Evolutionary conservation across 1,140 invertebrate genomes (phyloP), one percentile per base, ranked within the genome.

Genomic region (Antheraea pernyi): DNA sequence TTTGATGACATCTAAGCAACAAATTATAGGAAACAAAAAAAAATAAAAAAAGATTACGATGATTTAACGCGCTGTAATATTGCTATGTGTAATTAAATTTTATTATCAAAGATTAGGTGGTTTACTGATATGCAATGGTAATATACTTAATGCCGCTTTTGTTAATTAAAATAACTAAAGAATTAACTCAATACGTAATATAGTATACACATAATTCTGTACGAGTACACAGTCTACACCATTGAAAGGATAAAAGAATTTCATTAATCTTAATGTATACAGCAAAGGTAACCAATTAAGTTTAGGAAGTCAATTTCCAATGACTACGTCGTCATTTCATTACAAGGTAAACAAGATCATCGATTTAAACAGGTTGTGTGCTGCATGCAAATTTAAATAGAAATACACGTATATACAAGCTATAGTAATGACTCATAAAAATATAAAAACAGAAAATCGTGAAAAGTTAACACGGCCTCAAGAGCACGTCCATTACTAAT

Each of bases 301-400:
- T 53, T 53, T 53, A 53, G 46, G 46, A 53, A 53, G 46, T 53
- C 16, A 53, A 53, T 6, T 16, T 53, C 46, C 46, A 53, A 53
- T 53, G 46, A 53, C 10, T 53, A 53, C 46, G n/a, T 63, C 19
- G 61, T 37, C 11, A 62, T 36, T 63, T 63, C 16, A 63, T 63
- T 63, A 37, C 61, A 37, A 37, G 62, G 46, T 42, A 68, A 68
- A 68, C 67, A 65, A 65, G 61, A 64, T 36, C 30, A 66, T 61
- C 36, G 13, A 59, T 59, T 66, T 30, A 36, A 63, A 37, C 36
- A 69, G 7, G 18, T 69, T 63, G 67, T 58, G 42, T 53, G 65
- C 66, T 63, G 46, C 63, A 72, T 72, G 36, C 30, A 67, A 72
- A 72, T 72, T 72, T 46, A 60, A 48, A 53, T 68, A 60, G 19